Base-by-base conservation (phyloP, 2,797 vertebrate species). In the Mormyrus proboscirostris region DNA sequence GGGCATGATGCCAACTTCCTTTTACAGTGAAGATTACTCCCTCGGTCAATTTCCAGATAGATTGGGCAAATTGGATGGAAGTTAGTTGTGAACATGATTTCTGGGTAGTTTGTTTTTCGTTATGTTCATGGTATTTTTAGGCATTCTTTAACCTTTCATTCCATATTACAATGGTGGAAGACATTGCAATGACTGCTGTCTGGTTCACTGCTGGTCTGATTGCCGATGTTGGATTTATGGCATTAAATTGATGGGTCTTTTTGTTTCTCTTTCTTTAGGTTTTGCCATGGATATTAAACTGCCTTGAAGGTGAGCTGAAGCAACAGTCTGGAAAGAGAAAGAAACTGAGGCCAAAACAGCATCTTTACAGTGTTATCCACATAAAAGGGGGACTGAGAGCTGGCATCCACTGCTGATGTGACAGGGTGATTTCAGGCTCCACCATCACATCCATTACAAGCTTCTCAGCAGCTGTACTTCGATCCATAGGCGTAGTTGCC, bases 221-320 rank as follows among this genome's bases (percentile, higher is more conserved):
- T 85, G 12, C 25, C 1, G 12, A 51, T 51, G 47, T 5, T 85
- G 22, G 9, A 85, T 25, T 12, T 49, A 49, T 79, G 38, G 73
- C 44, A 16, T 85, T 22, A 12, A 1, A 85, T 49, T 85, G 83
- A 22, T 25, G 22, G 47, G 2, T 73, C 29, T 73, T 73, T 69
- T 29, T 69, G 62, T 69, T 69, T 49, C 19, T 49, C 62, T 38
- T 4, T 16, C 44, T 89, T 62, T 79, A 89, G 88, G 88, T 84
- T 85, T 22, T 65, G 12, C 79, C 16, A 41, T 85, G 55, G 51
- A 29, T 25, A 16, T 62, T 49, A 62, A 57, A 14, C 59, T 41
- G 6, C 79, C 3, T 49, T 62, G 79, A 89, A 85, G 44, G 7
- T 59, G 76, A 9, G 47, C 38, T 29, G 51, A 85, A 85, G 8